These are phyloP conservation scores for Thalpophila matura DNA, from an alignment of 2,888 invertebrate genomes.

Conservation along the genomic window DNA sequence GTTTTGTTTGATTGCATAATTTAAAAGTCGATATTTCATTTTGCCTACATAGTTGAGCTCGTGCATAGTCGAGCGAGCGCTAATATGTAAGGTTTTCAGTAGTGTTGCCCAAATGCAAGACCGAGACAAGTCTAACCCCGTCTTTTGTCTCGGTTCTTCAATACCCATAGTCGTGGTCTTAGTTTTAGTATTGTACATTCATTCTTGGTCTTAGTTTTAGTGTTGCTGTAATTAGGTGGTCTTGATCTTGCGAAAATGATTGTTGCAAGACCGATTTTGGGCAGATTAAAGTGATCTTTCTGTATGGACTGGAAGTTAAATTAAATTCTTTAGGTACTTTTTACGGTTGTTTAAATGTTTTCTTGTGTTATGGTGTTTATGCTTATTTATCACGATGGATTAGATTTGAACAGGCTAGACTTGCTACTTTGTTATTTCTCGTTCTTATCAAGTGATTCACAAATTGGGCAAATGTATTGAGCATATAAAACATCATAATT, in stretches of 20 bases:
- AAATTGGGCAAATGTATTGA: background rate
- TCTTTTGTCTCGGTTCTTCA: too few relatives aligned
- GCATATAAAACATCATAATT: background rate
- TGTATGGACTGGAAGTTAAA: background rate
- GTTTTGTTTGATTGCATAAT: slow-evolving; percentile 41
- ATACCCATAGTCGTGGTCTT: too few relatives aligned
- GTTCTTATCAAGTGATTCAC: background rate
- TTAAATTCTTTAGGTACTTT: slow-evolving; percentile 17
- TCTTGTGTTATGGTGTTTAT: background rate
- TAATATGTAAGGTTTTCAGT: background rate
- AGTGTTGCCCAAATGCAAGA: too few relatives aligned
- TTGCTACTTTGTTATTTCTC: background rate
- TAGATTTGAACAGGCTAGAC: background rate
- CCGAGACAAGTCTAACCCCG: too few relatives aligned
- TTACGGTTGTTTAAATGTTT: background rate
- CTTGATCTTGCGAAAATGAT: too few relatives aligned
- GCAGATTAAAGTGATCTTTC: background rate
- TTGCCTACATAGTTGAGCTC: slow-evolving; percentile 4
- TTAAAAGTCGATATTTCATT: slow-evolving; percentile 42
- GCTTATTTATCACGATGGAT: background rate
- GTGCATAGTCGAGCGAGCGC: background rate
- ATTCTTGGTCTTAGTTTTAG: too few relatives aligned
- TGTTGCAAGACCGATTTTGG: too few relatives aligned
- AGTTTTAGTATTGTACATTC: too few relatives aligned
- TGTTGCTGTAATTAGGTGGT: too few relatives aligned